These are phyloP conservation scores for Manis crassicaudata DNA, from an alignment of 2,797 vertebrate genomes.

Conservation along the genomic window DNA sequence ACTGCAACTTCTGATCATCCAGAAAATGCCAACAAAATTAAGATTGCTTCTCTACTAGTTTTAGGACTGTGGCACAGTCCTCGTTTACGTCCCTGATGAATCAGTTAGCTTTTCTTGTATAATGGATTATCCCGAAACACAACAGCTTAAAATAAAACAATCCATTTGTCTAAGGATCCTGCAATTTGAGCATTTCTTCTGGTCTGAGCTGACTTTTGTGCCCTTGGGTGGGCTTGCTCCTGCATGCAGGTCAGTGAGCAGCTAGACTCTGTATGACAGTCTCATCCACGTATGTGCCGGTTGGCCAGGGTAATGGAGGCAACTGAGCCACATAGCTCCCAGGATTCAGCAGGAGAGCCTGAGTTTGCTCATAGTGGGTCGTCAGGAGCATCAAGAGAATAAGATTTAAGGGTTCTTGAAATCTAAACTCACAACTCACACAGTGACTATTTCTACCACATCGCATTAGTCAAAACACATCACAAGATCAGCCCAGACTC, in stretches of 20 bases:
- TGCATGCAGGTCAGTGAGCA: neutral
- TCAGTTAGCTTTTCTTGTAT: neutral
- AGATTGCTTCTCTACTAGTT: neutral
- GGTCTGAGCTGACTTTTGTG: neutral
- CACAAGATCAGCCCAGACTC: neutral
- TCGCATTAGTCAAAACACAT: neutral
- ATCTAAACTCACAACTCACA: neutral
- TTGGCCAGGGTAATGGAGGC: too few relatives aligned
- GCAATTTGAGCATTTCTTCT: neutral
- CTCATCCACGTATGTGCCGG: too few relatives aligned
- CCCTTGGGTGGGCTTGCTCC: neutral
- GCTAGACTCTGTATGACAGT: neutral
- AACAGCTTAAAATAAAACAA: neutral
- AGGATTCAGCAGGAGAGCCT: neutral
- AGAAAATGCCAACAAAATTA: neutral
- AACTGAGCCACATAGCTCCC: neutral
- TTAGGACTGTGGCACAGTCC: neutral
- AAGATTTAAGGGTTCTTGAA: neutral
- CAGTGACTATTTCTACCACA: neutral
- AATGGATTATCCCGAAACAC: neutral
- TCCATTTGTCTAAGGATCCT: neutral
- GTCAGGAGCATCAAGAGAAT: neutral
- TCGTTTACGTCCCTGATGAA: neutral
- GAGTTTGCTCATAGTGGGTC: neutral
- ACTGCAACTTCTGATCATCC: neutral